Conservation (phyloP, 30 jellyfish, hydroid and myxozoan species). For the Rhopilema esculentum region DNA sequence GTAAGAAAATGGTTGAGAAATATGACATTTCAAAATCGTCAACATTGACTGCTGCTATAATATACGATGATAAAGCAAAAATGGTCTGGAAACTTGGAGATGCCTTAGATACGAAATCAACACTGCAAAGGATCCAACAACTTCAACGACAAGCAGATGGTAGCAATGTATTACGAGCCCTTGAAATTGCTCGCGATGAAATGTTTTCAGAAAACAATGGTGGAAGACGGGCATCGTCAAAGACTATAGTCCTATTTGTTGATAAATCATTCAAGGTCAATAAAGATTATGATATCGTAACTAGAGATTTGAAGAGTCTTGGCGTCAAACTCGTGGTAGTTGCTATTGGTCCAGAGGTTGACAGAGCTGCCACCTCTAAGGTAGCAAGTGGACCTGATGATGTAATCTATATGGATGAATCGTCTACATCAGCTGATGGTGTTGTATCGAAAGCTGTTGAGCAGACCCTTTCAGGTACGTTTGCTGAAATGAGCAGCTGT, state of each 20-base stretch:
- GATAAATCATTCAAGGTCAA: neutral
- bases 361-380: neutral
- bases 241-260: conserved; percentile 74
- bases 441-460: neutral
- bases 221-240: conserved; percentile 61
- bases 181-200: conserved; percentile 64
- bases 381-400: conserved; percentile 7
- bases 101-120: conserved; percentile 1
- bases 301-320: conserved; percentile 26
- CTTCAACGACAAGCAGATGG: conserved; percentile 31
- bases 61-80: conserved; percentile 50
- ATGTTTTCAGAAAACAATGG: conserved; percentile 57
- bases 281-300: neutral
- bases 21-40: conserved; percentile 46
- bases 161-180: conserved; percentile 43
- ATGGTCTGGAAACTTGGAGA: conserved; percentile 56
- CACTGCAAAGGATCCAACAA: neutral
- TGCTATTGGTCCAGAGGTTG: conserved; percentile 46
- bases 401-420: neutral
- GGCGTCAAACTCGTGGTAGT: conserved; percentile 53
- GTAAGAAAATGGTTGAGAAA: conserved; percentile 54
- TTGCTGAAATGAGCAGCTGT: no score
- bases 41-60: conserved; percentile 62
- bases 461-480: neutral
- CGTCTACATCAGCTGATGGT: neutral